These are phyloP conservation scores for Ditula angustiorana DNA, from an alignment of 2,888 invertebrate species.

Conservation along the genomic window DNA sequence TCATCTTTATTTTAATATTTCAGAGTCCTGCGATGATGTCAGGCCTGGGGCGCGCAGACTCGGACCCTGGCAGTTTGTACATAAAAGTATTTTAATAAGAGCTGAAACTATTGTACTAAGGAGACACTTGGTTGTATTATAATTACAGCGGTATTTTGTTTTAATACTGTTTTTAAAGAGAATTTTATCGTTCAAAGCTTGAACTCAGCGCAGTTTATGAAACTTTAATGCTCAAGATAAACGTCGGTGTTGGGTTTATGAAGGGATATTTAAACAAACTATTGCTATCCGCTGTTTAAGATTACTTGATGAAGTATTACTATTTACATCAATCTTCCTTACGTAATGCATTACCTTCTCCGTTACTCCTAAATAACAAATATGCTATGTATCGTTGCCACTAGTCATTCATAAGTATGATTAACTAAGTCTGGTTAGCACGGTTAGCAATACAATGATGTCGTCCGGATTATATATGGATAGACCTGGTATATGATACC, in stretches of 20 bases:
- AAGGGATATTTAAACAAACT: too few relatives aligned
- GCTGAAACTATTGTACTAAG: slow-evolving; percentile 26
- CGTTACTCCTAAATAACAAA: too few relatives aligned
- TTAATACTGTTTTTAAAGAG: neutral
- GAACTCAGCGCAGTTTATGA: neutral
- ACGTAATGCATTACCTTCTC: too few relatives aligned
- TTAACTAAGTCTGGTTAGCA: too few relatives aligned
- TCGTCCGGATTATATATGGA: too few relatives aligned
- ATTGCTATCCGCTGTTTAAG: too few relatives aligned
- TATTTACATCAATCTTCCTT: too few relatives aligned
- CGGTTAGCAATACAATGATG: too few relatives aligned
- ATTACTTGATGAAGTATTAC: too few relatives aligned
- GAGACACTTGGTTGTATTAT: slow-evolving; percentile 30
- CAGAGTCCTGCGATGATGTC: slow-evolving; percentile 80
- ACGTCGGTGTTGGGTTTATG: neutral
- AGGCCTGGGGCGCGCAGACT: slow-evolving; percentile 55
- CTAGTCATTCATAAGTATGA: too few relatives aligned
- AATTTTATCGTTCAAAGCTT: neutral
- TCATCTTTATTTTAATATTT: slow-evolving; percentile 50
- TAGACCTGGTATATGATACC: too few relatives aligned
- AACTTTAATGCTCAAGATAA: neutral
- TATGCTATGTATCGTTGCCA: too few relatives aligned
- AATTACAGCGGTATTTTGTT: slow-evolving; percentile 17
- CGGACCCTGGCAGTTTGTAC: slow-evolving; percentile 57
- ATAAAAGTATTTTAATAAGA: slow-evolving; percentile 60